Base-by-base conservation (phyloP, 2,797 vertebrate genomes). In the Lithobates sylvaticus region DNA sequence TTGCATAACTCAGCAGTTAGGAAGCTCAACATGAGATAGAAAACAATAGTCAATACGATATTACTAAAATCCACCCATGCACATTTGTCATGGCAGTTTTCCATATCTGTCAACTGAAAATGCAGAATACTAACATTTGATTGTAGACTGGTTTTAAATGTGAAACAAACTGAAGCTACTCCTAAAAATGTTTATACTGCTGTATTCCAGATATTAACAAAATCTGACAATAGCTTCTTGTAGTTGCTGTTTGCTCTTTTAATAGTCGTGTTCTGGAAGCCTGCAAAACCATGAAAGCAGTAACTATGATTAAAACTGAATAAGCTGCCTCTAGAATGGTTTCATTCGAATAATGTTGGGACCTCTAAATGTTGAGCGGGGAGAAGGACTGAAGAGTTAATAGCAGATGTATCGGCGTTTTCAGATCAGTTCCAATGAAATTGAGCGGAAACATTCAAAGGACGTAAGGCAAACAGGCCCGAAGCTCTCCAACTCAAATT, bases 401-500 rank as follows among this genome's bases (percentile, higher is more conserved):
- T 39, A 83, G 12, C 39, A 79, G 68, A 75, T 75, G 61, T 58
- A 81, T 29, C 15, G 13, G 58, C 54, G 74, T 83, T 69, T 71
- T 44, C 34, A 74, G 68, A 85, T 85, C 73, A 90, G 88, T 91
- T 89, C 89, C 84, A 89, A 90, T 90, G 91, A 89, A 93, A 92
- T 90, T 91, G 91, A 90, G 89, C 89, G 90, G 89, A 92, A 91
- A 92, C 89, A 92, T 91, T 92, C 88, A 91, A 90, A 89, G 89
- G 90, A 92, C 89, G 84, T 91, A 91, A 92, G 90, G 90, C 91
- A 91, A 91, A 88, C 84, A 91, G 90, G 89, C 0, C 26, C 29
- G 88, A 84, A 89, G 91, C 91, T 91, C 90, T 89, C 87, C 89
- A 89, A 90, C 89, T 91, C 89, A 78, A 88, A 83, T 76, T 32